Evolutionary conservation across 2,113 vertebrate genomes (phyloP), one percentile per base, ranked within the genome.

Genomic region (Notechis scutatus): DNA sequence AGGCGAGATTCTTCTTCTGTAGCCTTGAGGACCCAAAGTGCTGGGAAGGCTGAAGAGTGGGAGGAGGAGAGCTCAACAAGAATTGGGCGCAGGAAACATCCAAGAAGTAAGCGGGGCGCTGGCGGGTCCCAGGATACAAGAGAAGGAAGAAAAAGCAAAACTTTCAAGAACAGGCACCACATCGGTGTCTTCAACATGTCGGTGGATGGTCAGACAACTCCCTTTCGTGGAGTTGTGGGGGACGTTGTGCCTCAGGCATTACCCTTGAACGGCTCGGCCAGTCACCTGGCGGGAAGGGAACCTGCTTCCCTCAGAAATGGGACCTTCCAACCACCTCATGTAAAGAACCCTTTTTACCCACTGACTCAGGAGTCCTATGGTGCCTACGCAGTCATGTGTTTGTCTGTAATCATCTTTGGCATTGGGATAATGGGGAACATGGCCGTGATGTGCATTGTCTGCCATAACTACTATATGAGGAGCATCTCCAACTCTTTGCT

Each of bases 381-480:
- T 0, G 99, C 99, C 29, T 99, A 98, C 59, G 98, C 98, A 3
- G 97, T 99, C 87, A 95, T 98, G 97, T 97, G 98, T 86, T 91
- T 97, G 87, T 98, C 99, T 5, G 95, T 98, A 74, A 95, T 99
- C 91, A 98, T 99, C 95, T 99, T 99, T 94, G 97, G 97, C n/a
- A 98, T 98, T 55, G 99, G 99, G 2, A 98, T 99, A 95, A 97
- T 99, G 59, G 99, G 98, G 88, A 99, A 99, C 97, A 97, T 99
- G 96, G 98, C 99, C 4, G 97, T 99, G 95, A 99, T 99, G 99
- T 99, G 99, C 96, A 98, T 99, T 90, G 99, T 99, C 92, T 99
- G 99, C 85, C 98, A 99, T 96, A 99, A 99, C 97, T 99, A 99
- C 97, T 99, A 99, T 96, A 99, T 99, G 99, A 97, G 99, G 97